Conservation (phyloP, 2,797 vertebrate genomes). For the Paratrypauchen microcephalus region DNA sequence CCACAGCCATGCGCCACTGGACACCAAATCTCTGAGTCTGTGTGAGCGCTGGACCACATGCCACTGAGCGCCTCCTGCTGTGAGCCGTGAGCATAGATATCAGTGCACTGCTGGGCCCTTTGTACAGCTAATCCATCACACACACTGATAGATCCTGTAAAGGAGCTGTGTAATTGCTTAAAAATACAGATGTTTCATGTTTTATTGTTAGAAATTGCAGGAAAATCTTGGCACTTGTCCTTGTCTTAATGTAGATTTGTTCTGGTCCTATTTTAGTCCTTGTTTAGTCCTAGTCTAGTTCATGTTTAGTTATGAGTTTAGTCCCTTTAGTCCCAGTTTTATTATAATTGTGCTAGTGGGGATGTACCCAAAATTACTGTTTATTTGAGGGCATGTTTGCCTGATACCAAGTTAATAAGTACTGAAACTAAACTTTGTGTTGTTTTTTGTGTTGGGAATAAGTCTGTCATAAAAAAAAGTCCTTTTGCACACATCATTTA, state of each 20-base stretch:
- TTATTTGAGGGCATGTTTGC: no score
- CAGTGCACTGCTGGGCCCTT: conserved; percentile 70
- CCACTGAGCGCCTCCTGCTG: conserved; percentile 67
- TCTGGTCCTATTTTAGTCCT: no score
- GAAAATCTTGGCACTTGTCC: neutral
- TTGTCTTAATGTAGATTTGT: no score
- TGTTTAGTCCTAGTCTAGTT: no score
- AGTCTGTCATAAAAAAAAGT: neutral
- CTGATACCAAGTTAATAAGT: neutral
- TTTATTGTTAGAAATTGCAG: neutral
- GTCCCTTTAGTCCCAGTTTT: no score
- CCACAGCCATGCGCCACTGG: conserved; percentile 65
- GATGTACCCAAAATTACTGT: no score
- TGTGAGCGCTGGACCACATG: conserved; percentile 53
- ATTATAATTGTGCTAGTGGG: no score
- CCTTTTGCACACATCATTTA: no score
- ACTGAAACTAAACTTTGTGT: neutral
- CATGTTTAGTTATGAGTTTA: no score
- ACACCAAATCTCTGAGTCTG: conserved; percentile 60
- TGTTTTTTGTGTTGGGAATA: neutral
- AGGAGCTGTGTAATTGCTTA: conserved; percentile 17
- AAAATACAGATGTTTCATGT: conserved; percentile 5
- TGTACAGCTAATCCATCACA: conserved; percentile 70
- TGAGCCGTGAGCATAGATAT: conserved; percentile 76
- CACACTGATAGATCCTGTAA: conserved; percentile 26